Evolutionary conservation across 2,888 invertebrate species (phyloP).

Genomic region (Adelphocoris suturalis): DNA sequence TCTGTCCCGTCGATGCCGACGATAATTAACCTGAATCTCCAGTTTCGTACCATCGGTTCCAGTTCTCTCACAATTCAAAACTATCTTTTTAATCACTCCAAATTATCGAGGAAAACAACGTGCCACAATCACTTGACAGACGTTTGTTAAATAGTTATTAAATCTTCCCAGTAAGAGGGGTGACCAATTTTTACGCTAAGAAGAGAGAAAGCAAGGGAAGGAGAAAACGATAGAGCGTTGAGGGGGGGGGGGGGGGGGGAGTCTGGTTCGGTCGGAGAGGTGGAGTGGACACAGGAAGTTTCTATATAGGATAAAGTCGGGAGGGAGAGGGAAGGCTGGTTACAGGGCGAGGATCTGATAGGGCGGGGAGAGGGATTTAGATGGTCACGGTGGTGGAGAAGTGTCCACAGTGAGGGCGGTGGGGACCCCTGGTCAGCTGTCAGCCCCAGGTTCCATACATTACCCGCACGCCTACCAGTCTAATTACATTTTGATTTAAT

Average conservation of each 20-base stretch:
- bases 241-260: neutral
- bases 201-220: no score
- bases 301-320: constrained; percentile 58
- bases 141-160: no score
- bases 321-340: constrained; percentile 9
- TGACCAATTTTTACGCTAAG: no score
- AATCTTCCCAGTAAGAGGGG: no score
- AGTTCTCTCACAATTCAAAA: no score
- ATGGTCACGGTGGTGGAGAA: constrained; percentile 29
- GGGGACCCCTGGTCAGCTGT: constrained; percentile 70
- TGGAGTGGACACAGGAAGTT: constrained; percentile 59
- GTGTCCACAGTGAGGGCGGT: constrained; percentile 41
- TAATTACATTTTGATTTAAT: constrained; percentile 72
- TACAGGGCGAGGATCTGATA: neutral
- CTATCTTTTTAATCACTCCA: no score
- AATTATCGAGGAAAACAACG: no score
- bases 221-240: no score
- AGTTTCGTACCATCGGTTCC: no score
- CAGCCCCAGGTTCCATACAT: constrained; percentile 70
- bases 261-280: neutral
- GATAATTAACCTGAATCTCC: no score
- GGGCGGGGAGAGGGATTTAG: constrained; percentile 36
- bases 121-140: no score
- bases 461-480: constrained; percentile 72
- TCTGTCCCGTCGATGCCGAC: no score